Conservation (phyloP, 2,888 invertebrate species). For the Herminia tarsipennalis region DNA sequence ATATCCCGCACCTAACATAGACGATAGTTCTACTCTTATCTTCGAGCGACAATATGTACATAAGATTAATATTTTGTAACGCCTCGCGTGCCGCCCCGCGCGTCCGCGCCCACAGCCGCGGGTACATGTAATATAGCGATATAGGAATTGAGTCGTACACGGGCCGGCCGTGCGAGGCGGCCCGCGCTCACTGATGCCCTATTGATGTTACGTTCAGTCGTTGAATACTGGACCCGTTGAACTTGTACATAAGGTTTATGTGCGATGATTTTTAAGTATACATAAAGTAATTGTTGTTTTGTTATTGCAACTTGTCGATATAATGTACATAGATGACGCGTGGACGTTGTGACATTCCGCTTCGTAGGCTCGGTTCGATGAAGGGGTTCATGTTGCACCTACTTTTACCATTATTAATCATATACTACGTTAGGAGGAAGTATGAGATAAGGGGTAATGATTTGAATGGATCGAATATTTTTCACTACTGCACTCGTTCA, state of each 20-base stretch:
- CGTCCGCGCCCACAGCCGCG: conserved; percentile 24
- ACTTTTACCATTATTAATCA: conserved; percentile 56
- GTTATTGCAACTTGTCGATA: conserved; percentile 79
- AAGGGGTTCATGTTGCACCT: conserved; percentile 41
- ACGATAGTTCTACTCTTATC: conserved; percentile 77
- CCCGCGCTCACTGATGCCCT: conserved; percentile 66
- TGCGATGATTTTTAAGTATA: conserved; percentile 77
- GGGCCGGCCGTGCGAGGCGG: conserved; percentile 50
- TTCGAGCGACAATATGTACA: conserved; percentile 86
- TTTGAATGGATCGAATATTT: conserved; percentile 69
- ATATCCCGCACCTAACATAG: conserved; percentile 70
- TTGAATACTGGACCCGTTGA: conserved; percentile 65
- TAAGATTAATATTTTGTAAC: conserved; percentile 83
- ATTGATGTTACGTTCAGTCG: conserved; percentile 71
- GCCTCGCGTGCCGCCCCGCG: conserved; percentile 68
- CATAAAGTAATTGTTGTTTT: conserved; percentile 72
- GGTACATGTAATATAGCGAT: conserved; percentile 52
- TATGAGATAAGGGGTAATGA: conserved; percentile 57
- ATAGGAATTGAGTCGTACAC: conserved; percentile 70
- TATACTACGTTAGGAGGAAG: conserved; percentile 48
- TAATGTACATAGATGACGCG: conserved; percentile 74
- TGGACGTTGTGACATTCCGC: conserved; percentile 63
- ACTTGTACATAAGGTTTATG: conserved; percentile 75
- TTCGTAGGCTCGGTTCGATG: conserved; percentile 60
- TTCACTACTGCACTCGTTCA: conserved; percentile 79